Conservation (phyloP, 1,140 invertebrate genomes). For the Episyrphus balteatus region DNA sequence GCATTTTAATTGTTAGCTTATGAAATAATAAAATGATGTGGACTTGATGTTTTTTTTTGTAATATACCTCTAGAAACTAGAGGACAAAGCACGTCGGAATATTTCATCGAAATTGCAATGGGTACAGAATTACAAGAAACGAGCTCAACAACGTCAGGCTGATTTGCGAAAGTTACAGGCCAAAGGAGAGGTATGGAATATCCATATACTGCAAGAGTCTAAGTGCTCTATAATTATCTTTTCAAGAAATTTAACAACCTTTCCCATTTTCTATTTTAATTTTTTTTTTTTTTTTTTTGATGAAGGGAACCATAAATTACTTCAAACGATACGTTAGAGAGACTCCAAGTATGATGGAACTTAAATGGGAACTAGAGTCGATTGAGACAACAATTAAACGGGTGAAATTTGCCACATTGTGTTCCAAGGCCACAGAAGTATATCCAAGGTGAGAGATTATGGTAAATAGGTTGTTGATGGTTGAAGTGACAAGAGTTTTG, state of each 20-base stretch:
- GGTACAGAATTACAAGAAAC: slow-evolving; percentile 10
- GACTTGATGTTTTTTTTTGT: neutral
- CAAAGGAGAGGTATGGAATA: neutral
- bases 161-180: neutral
- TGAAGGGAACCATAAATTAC: neutral
- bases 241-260: no score
- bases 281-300: neutral
- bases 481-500: neutral
- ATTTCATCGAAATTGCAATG: slow-evolving; percentile 21
- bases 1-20: slow-evolving; percentile 7
- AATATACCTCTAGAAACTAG: slow-evolving; percentile 4
- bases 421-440: slow-evolving; percentile 26
- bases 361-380: slow-evolving; percentile 22
- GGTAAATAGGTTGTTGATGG: neutral
- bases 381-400: slow-evolving; percentile 26
- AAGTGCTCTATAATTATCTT: no score
- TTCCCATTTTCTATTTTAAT: no score
- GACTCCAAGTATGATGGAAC: slow-evolving; percentile 25
- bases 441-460: slow-evolving; percentile 19
- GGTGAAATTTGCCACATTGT: slow-evolving; percentile 27
- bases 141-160: neutral
- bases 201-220: no score
- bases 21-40: slow-evolving; percentile 9
- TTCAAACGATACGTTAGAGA: slow-evolving; percentile 27
- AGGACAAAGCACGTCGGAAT: slow-evolving; percentile 16